Conservation (phyloP, 1,140 invertebrate species). For the Listronotus bonariensis region DNA sequence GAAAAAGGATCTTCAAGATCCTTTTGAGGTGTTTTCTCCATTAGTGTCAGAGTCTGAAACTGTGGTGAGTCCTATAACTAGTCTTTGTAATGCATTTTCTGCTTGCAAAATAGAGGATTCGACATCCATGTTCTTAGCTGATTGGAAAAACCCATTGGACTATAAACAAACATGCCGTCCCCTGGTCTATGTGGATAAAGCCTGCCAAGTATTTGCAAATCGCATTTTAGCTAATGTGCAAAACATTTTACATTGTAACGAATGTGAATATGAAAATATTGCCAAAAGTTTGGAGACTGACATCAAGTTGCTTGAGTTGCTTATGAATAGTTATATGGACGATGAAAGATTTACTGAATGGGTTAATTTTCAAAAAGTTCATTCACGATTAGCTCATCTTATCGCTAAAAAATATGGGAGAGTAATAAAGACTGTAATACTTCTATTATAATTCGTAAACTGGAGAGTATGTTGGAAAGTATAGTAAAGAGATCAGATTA, state of each 20-base stretch:
- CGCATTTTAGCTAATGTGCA: conserved; percentile 61
- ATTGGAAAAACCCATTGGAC: conserved; percentile 13
- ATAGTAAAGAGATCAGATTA: conserved; percentile 55
- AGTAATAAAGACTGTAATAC: conserved; percentile 33
- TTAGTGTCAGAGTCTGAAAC: conserved; percentile 5
- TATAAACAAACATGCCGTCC: conserved; percentile 46
- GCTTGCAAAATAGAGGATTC: conserved; percentile 57
- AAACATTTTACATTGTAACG: conserved; percentile 42
- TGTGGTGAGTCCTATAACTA: conserved; percentile 60
- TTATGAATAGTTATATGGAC: conserved; percentile 69
- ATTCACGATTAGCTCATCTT: conserved; percentile 65
- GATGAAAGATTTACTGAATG: conserved; percentile 62
- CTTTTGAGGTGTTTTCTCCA: conserved; percentile 22
- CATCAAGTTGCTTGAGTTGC: conserved; percentile 67
- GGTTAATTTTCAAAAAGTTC: conserved; percentile 66
- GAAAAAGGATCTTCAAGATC: conserved; percentile 14
- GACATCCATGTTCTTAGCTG: conserved; percentile 1
- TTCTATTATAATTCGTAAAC: conserved; percentile 15
- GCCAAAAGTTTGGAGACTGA: conserved; percentile 62
- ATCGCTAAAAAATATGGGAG: conserved; percentile 57
- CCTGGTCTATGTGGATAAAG: conserved; percentile 67
- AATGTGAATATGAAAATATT: conserved; percentile 41
- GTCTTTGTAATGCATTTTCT: conserved; percentile 62
- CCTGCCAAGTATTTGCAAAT: conserved; percentile 69
- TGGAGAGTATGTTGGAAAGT: conserved; percentile 38